Evolutionary conservation across 2,888 invertebrate genomes (phyloP).

Genomic region (Cynaeus angustus): DNA sequence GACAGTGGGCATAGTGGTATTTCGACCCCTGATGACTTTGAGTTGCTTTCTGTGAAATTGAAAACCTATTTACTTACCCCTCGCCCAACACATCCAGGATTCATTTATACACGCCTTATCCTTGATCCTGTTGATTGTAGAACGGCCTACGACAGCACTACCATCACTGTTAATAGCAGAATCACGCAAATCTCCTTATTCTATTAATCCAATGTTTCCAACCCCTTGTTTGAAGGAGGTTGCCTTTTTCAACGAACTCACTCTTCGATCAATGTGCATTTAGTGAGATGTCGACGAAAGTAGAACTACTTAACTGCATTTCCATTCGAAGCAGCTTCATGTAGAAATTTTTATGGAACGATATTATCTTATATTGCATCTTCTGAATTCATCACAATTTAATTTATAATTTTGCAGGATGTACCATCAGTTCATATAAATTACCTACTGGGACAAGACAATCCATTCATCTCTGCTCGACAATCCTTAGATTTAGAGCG

Average conservation of each 20-base stretch:
- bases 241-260: not conserved
- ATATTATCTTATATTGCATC: slow-evolving; percentile 20
- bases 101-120: slow-evolving; percentile 22
- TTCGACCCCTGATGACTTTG: slow-evolving; percentile 15
- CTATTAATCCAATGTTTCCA: slow-evolving; percentile 3
- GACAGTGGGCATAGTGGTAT: slow-evolving; percentile 20
- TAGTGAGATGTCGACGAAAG: not conserved
- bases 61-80: slow-evolving; percentile 35
- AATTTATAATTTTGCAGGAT: slow-evolving; percentile 26
- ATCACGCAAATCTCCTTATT: slow-evolving; percentile 21
- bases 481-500: slow-evolving; percentile 28
- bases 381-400: slow-evolving; percentile 5
- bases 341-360: slow-evolving; percentile 21
- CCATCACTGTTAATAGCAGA: slow-evolving; percentile 13
- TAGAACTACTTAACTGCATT: slow-evolving; percentile 11
- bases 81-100: slow-evolving; percentile 16
- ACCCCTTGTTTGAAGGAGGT: not conserved
- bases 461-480: slow-evolving; percentile 33
- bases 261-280: slow-evolving; percentile 12
- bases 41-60: slow-evolving; percentile 31
- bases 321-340: slow-evolving; percentile 30
- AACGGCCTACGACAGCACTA: not conserved
- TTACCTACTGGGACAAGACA: slow-evolving; percentile 25
- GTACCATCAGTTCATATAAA: slow-evolving; percentile 16
- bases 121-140: slow-evolving; percentile 26